Evolutionary conservation across 2,888 invertebrate genomes (phyloP).

Genomic region (Drosophila antonietae): DNA sequence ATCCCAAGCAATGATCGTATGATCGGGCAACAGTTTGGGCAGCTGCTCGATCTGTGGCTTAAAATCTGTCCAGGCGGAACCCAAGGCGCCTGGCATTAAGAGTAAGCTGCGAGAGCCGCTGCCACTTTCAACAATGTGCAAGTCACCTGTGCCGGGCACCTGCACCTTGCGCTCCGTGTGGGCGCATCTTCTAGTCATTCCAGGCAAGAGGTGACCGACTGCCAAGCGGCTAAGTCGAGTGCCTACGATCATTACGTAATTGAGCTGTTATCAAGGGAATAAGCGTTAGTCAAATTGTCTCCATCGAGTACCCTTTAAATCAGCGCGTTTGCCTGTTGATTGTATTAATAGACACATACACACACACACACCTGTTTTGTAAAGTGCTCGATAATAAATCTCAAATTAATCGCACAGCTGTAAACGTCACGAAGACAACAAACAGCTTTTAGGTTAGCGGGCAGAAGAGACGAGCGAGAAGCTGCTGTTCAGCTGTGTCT

Average conservation of each 20-base stretch:
- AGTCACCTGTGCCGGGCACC: conserved; percentile 86
- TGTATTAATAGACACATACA: conserved; percentile 41
- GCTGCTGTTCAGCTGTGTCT: conserved; percentile 18
- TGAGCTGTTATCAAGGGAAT: conserved; percentile 19
- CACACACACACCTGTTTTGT: conserved; percentile 37
- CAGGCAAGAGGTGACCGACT: conserved; percentile 16
- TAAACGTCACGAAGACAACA: conserved; percentile 9
- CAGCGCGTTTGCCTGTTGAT: conserved; percentile 26
- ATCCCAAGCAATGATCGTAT: conserved; percentile 88
- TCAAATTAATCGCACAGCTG: conserved; percentile 37
- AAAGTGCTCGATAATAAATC: conserved; percentile 60
- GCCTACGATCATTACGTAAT: conserved; percentile 66
- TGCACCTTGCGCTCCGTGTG: conserved; percentile 87
- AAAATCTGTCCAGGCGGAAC: conserved; percentile 93
- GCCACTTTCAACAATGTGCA: conserved; percentile 88
- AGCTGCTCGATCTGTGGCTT: conserved; percentile 89
- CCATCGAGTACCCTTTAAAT: conserved; percentile 52
- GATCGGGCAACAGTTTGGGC: conserved; percentile 82
- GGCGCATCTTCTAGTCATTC: conserved; percentile 25
- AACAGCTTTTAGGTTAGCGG: neutral
- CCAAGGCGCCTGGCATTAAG: conserved; percentile 92
- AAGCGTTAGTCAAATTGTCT: conserved; percentile 18
- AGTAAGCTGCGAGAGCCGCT: conserved; percentile 86
- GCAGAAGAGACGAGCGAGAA: neutral
- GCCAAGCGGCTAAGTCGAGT: conserved; percentile 26